These are phyloP conservation scores for Ephialtes manifestator DNA, from an alignment of 2,888 invertebrate genomes.

Conservation along the genomic window DNA sequence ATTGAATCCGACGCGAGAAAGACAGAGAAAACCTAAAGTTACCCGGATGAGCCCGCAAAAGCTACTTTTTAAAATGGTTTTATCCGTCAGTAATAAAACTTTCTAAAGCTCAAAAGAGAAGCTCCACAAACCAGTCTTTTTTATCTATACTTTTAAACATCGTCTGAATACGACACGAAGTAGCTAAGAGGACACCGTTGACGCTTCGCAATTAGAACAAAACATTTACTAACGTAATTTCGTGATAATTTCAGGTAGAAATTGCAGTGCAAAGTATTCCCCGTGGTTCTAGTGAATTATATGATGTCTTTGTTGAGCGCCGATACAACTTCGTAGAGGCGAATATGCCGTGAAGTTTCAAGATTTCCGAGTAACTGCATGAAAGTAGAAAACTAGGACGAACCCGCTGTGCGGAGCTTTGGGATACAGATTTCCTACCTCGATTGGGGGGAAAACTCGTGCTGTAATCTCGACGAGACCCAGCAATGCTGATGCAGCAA, in stretches of 20 bases:
- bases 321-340: background rate
- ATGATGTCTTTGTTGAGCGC: conserved; percentile 7
- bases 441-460: conserved; percentile 13
- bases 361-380: conserved; percentile 15
- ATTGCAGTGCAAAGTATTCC: conserved; percentile 35
- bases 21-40: background rate
- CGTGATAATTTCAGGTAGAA: conserved; percentile 7
- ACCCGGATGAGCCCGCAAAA: background rate
- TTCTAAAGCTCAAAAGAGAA: background rate
- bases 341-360: conserved; percentile 14
- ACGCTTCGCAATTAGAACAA: conserved; percentile 1
- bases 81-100: background rate
- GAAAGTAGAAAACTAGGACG: conserved; percentile 15
- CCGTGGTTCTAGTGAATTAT: conserved; percentile 19
- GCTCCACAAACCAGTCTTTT: background rate
- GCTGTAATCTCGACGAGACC: conserved; percentile 14
- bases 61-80: background rate
- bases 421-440: conserved; percentile 27
- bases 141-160: background rate
- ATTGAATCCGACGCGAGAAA: background rate
- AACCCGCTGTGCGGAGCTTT: conserved; percentile 13
- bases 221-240: conserved; percentile 23
- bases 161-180: background rate
- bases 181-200: background rate
- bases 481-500: conserved; percentile 28